Evolutionary conservation across 2,888 invertebrate genomes (phyloP).

Genomic region (Malachius bipustulatus): DNA sequence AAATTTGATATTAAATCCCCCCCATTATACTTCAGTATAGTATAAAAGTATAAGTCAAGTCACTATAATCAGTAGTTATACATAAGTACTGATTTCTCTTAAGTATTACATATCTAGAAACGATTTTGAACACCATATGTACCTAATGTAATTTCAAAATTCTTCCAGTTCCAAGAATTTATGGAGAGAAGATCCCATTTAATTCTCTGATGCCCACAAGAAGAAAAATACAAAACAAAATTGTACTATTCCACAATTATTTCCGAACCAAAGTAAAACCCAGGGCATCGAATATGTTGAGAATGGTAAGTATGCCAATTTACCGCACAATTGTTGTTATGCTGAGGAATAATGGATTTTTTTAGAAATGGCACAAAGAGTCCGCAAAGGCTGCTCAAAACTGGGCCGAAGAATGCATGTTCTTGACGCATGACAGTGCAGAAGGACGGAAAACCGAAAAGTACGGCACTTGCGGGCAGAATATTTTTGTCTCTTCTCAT

Average conservation of each 20-base stretch:
- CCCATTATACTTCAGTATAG: no score
- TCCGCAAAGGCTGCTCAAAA: constrained; percentile 61
- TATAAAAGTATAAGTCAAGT: no score
- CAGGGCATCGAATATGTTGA: constrained; percentile 66
- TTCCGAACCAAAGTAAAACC: constrained; percentile 64
- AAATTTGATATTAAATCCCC: no score
- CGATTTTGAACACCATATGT: no score
- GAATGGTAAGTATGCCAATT: constrained; percentile 47
- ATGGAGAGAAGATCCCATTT: constrained; percentile 19
- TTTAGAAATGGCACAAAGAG: constrained; percentile 60
- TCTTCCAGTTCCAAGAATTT: not conserved
- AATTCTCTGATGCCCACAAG: constrained; percentile 11
- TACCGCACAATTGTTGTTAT: constrained; percentile 1
- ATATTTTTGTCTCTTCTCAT: constrained; percentile 68
- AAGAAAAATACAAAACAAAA: constrained; percentile 53
- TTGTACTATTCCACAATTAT: constrained; percentile 64
- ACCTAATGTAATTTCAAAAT: not conserved
- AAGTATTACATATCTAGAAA: no score
- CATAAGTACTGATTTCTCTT: no score
- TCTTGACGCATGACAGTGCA: constrained; percentile 56
- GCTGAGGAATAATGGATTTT: constrained; percentile 14
- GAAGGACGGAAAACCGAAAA: constrained; percentile 52
- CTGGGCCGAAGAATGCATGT: constrained; percentile 61
- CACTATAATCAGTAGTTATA: no score
- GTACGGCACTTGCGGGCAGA: constrained; percentile 68